These are phyloP conservation scores for Sebastes paucispinis DNA, from an alignment of 2,797 vertebrate genomes.

Conservation along the genomic window DNA sequence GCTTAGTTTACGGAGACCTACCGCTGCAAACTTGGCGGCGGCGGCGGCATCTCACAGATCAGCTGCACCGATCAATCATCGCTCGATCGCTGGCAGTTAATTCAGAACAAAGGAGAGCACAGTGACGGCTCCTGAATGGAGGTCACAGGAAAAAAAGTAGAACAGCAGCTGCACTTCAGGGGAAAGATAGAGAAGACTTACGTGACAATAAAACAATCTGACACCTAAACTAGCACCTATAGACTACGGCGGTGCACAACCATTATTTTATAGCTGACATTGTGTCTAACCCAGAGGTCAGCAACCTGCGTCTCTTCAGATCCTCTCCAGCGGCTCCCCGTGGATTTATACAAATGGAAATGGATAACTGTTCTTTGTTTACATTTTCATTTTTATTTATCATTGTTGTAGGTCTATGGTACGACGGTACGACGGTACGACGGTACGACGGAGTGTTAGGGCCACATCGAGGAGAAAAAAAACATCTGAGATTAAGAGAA, in stretches of 20 bases:
- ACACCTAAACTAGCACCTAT: not conserved
- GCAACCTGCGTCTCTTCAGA: too few species aligned
- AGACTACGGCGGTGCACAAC: not conserved
- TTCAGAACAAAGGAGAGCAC: slow-evolving; percentile 1
- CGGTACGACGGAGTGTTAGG: too few species aligned
- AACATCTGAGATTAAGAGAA: too few species aligned
- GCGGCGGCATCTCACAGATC: not conserved
- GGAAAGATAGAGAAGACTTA: not conserved
- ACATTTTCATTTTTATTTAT: not conserved
- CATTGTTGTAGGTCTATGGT: too few species aligned
- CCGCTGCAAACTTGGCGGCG: not conserved
- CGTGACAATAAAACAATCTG: not conserved
- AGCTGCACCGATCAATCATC: slow-evolving; percentile 12
- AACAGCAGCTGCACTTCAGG: not conserved
- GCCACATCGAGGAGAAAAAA: too few species aligned
- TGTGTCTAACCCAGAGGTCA: too few species aligned
- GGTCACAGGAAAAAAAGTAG: not conserved
- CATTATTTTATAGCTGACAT: not conserved
- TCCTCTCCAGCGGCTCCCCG: too few species aligned
- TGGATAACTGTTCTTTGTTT: too few species aligned
- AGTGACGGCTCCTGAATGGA: not conserved
- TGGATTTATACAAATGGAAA: too few species aligned
- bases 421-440: too few species aligned
- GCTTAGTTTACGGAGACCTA: slow-evolving; percentile 45
- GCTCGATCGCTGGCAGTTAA: slow-evolving; percentile 15